Evolutionary conservation across 2,797 vertebrate genomes (phyloP), one percentile per base, ranked within the genome.

Genomic region (Vespertilio murinus): DNA sequence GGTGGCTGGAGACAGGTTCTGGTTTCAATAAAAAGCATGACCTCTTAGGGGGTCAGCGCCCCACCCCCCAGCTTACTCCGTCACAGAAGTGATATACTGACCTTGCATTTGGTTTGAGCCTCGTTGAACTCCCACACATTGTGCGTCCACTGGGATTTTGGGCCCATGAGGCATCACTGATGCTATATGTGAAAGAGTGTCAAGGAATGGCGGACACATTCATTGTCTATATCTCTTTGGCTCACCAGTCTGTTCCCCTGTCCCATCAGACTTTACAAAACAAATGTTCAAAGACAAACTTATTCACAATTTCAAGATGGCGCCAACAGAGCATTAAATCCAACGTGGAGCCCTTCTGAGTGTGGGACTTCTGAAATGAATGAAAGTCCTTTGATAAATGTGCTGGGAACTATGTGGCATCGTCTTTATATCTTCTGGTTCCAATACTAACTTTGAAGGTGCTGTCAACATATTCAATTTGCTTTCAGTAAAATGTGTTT

Each of bases 401-500:
- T 61, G 28, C 38, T 35, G 18, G 16, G 30, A 4, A 12, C 3
- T 42, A 5, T 56, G 5, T n/a, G 20, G 14, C 75, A 5, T 45
- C 14, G 4, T 25, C 33, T 86, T 74, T 78, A 1, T 23, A 35
- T 33, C n/a, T 88, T 75, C 71, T 45, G 13, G 22, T 92, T 9
- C 13, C 22, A 22, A 28, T 75, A 79, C 28, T 79, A 61, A 91
- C 73, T 85, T 71, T 65, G 69, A 56, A 95, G 67, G 38, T 71
- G 11, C 16, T 64, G 8, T 88, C 52, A 87, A 16, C 10, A 65
- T 82, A 64, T 77, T 65, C 38, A 22, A 11, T 82, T 93, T 87
- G 33, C 18, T 56, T 16, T 22, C 28, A 91, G 64, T 74, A 74
- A 73, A 95, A 75, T 86, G 9, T n/a, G 33, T 40, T 88, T 93